Evolutionary conservation across 2,888 invertebrate genomes (phyloP), one percentile per base, ranked within the genome.

Genomic region (Anthrax anthrax): DNA sequence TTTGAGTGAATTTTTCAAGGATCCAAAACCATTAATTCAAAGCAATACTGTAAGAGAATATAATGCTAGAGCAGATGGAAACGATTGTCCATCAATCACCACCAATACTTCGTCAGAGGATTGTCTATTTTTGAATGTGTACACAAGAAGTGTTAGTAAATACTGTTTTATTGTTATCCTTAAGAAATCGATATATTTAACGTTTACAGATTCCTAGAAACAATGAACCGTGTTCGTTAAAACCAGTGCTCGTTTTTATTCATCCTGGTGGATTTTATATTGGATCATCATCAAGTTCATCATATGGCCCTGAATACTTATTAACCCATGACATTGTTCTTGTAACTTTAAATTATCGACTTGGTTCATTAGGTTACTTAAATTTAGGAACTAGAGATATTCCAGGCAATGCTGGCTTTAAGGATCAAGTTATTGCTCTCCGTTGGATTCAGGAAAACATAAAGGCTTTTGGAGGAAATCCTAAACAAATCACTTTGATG

Each of bases 181-280:
- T 39, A 10, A 19, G n/a, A 23, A 39, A 8, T 19, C 23, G 5
- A n/a, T n/a, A n/a, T 18, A 19, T 14, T 32, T 2, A 9, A 13
- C 29, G 8, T 34, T 29, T 18, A 9, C 9, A 41, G 23, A 4
- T 13, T 14, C 23, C 23, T 18, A 19, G 9, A 12, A 23, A n/a
- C 19, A 23, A 23, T 32, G 3, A 4, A 34, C 2, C 2, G 4
- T 14, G 19, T 32, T 13, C 34, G 2, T n/a, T 27, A 6, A n/a
- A 43, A 14, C 77, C 81, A 0, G 80, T 81, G 2, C 61, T 81
- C 2, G 71, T 80, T 1, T 77, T 70, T 60, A 72, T 81, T 51
- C 80, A 80, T 60, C 70, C 75, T 0, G 81, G 81, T 1, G 78
- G 72, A n/a, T 77, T 76, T 58, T 76, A 76, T 59, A 59, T 67